Percentiles rank a stretch among this genome's conserved stretches.
phyloP scores from a whole-genome alignment of 2,797 vertebrate genomes.

The Falco concolor region DNA sequence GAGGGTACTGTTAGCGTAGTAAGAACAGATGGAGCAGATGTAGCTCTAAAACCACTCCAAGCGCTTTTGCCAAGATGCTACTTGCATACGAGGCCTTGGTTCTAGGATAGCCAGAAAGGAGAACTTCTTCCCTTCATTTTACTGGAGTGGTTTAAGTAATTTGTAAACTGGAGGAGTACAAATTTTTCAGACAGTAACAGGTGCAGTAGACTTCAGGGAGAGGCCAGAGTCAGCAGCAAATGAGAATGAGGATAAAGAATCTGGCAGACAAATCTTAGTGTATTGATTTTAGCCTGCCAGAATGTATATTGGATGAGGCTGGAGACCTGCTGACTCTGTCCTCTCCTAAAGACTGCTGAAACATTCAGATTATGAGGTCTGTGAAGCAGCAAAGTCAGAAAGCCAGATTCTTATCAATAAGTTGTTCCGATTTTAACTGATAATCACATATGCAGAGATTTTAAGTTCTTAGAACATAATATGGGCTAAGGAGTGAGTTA shows the following conservation, averaged over 20 bases:
- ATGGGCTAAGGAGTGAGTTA: not conserved
- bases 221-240: not conserved
- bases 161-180: constrained; percentile 15
- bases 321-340: constrained; percentile 40
- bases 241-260: not conserved
- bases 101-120: not conserved
- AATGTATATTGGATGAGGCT: constrained; percentile 22
- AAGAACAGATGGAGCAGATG: constrained; percentile 40
- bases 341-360: constrained; percentile 14
- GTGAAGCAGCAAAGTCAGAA: not conserved
- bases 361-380: not conserved
- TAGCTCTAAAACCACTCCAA: not conserved
- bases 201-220: not conserved
- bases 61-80: not conserved
- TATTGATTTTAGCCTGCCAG: constrained; percentile 45
- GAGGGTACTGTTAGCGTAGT: not conserved
- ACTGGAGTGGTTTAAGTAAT: not conserved
- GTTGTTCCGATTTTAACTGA: not conserved
- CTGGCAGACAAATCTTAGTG: constrained; percentile 19
- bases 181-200: not conserved
- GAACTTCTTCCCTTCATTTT: not conserved
- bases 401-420: not conserved
- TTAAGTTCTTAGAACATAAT: not conserved
- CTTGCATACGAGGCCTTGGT: not conserved
- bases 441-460: not conserved